Evolutionary conservation across 2,797 vertebrate species (phyloP), one percentile per base, ranked within the genome.

Genomic region (Knipowitschia caucasica): DNA sequence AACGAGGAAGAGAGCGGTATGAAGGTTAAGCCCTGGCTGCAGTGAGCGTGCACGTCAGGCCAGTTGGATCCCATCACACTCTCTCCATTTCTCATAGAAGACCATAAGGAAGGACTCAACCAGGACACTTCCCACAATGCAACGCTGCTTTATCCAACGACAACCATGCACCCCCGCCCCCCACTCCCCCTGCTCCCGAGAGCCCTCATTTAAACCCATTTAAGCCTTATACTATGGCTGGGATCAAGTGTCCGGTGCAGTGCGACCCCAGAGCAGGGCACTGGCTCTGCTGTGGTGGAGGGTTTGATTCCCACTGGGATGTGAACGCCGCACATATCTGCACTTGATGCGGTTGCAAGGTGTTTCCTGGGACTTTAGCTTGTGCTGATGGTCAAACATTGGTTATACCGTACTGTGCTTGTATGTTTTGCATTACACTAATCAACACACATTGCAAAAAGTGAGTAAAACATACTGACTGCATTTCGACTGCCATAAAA

Each of bases 21-120:
- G 54, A 50, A 64, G 51, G 59, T 57, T 52, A 43, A 56, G 54
- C 70, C 69, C 51, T 63, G 65, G 29, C 30, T 49, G 29, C 53
- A 47, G 56, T 62, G 59, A 62, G 63, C 45, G 62, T 65, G 53
- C 4, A 20, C 43, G 42, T 34, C 21, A 50, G 67, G 71, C 55
- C 75, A 67, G 62, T 84, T 81, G 86, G 83, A 73, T 77, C 73
- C 49, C 72, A 40, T 87, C 85, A 80, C 54, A 55, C 59, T 59
- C 59, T 78, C 71, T 73, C 75, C 63, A 75, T 83, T 85, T 85
- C 77, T 82, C 78, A 80, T 79, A 63, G 75, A 78, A 70, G 52
- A 29, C 78, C 86, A 84, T 80, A 78, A 72, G 73, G 75, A 79
- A 79, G 56, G 72, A 57, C 71, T 86, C 75, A 85, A 62, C 56